These are phyloP conservation scores for Chionis minor DNA, from an alignment of 2,113 vertebrate species.

Conservation along the genomic window DNA sequence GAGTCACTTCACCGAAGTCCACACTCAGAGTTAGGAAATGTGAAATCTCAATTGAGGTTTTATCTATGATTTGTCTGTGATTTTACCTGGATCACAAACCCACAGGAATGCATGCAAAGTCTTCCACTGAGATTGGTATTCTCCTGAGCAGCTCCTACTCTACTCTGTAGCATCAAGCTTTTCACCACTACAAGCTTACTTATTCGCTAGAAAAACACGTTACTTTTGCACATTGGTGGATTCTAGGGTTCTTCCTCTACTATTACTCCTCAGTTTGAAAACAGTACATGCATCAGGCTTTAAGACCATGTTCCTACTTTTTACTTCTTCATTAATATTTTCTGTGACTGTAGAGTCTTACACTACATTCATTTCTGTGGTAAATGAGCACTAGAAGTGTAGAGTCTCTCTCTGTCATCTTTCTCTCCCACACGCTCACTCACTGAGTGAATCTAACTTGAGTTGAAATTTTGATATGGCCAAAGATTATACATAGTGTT, in stretches of 20 bases:
- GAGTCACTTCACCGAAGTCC: not conserved
- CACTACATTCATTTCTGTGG: not conserved
- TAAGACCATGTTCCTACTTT: not conserved
- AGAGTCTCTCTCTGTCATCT: not conserved
- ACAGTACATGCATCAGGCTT: not conserved
- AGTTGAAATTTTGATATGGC: not conserved
- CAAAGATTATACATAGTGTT: not conserved
- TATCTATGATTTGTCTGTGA: not conserved
- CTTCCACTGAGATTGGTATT: not conserved
- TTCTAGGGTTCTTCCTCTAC: not conserved
- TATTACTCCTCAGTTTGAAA: not conserved
- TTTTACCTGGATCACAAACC: not conserved
- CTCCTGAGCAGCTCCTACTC: not conserved
- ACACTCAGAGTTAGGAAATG: not conserved
- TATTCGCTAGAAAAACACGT: not conserved
- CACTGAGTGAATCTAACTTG: not conserved
- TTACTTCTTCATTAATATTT: not conserved
- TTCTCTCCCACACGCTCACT: not conserved
- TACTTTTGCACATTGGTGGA: not conserved
- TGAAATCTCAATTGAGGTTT: not conserved
- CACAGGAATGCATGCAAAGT: not conserved
- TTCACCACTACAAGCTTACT: not conserved
- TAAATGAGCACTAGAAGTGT: not conserved
- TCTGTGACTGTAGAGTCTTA: not conserved
- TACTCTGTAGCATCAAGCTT: not conserved